Percentiles rank a stretch among this genome's conserved stretches.
Evolutionary conservation across 2,113 vertebrate genomes (phyloP).

Genomic region (Beaufortia kweichowensis): DNA sequence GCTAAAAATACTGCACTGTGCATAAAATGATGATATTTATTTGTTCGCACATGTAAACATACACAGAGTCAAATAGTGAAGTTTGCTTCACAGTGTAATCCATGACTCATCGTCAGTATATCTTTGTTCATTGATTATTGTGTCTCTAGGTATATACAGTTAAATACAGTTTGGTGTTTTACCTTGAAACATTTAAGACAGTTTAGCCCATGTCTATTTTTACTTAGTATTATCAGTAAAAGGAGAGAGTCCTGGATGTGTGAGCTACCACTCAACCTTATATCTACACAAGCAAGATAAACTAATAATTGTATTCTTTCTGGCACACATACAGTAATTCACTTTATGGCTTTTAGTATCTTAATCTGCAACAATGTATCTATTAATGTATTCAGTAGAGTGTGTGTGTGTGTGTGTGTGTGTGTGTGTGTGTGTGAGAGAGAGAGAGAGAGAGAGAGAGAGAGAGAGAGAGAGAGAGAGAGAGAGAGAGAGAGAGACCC

Average conservation of each 20-base stretch:
- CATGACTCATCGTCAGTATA: background rate
- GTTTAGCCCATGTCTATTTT: constrained; percentile 44
- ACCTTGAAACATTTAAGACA: background rate
- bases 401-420: constrained; percentile 35
- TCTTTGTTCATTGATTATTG: background rate
- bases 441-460: too few relatives aligned
- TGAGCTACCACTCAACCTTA: constrained; percentile 55
- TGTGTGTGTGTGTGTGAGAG: constrained; percentile 6
- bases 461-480: too few relatives aligned
- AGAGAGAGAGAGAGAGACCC: background rate
- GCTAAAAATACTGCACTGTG: too few relatives aligned
- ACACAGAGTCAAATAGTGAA: too few relatives aligned
- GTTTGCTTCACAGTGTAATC: too few relatives aligned
- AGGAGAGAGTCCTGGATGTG: constrained; percentile 46
- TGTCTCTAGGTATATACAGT: background rate
- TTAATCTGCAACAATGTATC: too few relatives aligned
- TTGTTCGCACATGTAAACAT: too few relatives aligned
- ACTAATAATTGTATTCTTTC: constrained; percentile 10
- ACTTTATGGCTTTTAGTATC: background rate
- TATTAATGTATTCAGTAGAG: background rate
- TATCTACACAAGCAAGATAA: constrained; percentile 64
- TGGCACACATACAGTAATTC: background rate
- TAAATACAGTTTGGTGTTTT: background rate
- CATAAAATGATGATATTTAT: too few relatives aligned
- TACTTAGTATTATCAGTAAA: constrained; percentile 41